Base-by-base conservation (phyloP, 1,140 invertebrate genomes). In the Lepidotrigona ventralis region DNA sequence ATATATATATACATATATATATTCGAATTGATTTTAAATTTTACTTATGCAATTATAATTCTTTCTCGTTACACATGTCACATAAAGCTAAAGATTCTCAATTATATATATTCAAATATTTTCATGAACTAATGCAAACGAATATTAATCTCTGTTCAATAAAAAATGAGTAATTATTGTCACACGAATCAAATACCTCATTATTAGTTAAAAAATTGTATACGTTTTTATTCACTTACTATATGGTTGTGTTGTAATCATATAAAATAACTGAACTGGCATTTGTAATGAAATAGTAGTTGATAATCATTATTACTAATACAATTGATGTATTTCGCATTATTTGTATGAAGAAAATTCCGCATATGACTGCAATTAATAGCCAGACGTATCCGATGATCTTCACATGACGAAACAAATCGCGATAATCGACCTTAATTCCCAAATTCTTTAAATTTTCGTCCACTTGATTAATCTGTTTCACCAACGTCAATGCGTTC, bases 391-490 rank as follows among this genome's bases (percentile, higher is more conserved):
- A 29, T 19, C 12, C 33, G 23, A 51, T 17, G 8, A 56, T 23
- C 6, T 53, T 15, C 0, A n/a, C 2, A 39, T 54, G 26, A 1
- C 46, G 69, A 11, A 9, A 0, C 12, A 70, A 2, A 6, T 0
- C 15, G 0, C 51, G 21, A 46, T 85, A 79, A 4, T 77, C 71
- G 0, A 78, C 4, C 0, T 17, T 1, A 0, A 26, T 17, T n/a
- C 77, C 82, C 12, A 89, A 23, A 63, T 60, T 63, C 29, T 21
- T 26, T 5, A 89, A 63, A 19, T 60, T 83, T 19, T 83, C 72
- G 14, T 89, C 87, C 12, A 85, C 53, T 6, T 69, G 29, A 15
- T 29, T 15, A 0, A 89, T 81, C 14, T 46, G 66, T 17, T 68
- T 46, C 26, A 21, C 17, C 19, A 77, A 56, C 17, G 0, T 3